phyloP scores from a whole-genome alignment of 1,140 invertebrate genomes.

The Sminthurides bifidus region DNA sequence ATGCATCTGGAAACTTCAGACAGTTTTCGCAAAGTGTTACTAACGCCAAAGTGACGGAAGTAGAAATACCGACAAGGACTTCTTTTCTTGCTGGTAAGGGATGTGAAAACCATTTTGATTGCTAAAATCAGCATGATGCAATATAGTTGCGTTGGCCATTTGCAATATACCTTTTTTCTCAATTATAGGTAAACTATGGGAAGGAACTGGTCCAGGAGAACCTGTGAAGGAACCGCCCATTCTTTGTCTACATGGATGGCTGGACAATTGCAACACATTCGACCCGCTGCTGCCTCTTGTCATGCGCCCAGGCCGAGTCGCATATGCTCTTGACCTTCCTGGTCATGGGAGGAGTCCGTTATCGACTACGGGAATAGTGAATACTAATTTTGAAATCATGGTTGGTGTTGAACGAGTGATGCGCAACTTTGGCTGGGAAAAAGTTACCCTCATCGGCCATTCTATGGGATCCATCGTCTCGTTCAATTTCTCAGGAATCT shows the following conservation, averaged over 20 bases:
- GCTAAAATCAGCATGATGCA: too few relatives aligned
- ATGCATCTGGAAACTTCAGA: neutral
- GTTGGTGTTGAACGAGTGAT: conserved; percentile 33
- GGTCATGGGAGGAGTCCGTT: conserved; percentile 37
- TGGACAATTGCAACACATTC: conserved; percentile 38
- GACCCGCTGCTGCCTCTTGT: conserved; percentile 35
- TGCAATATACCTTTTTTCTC: too few relatives aligned
- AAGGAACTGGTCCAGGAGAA: conserved; percentile 2
- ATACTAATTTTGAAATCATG: conserved; percentile 30
- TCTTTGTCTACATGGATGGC: conserved; percentile 52
- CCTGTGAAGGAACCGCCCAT: conserved; percentile 40
- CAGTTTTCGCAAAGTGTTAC: neutral
- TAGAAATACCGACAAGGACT: conserved; percentile 7
- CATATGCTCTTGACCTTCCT: conserved; percentile 33
- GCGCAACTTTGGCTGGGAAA: conserved; percentile 35
- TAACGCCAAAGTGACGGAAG: conserved; percentile 17
- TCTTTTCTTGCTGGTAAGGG: conserved; percentile 10
- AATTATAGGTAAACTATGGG: conserved; percentile 28
- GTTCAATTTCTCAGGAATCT: conserved; percentile 34
- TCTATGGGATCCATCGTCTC: conserved; percentile 37
- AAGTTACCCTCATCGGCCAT: conserved; percentile 37
- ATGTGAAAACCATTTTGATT: neutral
- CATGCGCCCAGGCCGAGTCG: conserved; percentile 30
- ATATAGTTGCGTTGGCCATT: neutral
- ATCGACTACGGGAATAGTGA: conserved; percentile 32